A percentile compares a stretch with the other conserved stretches of the same genome.
These are phyloP conservation scores for Menidia menidia DNA, from an alignment of 2,797 vertebrate genomes.

Conservation along the genomic window DNA sequence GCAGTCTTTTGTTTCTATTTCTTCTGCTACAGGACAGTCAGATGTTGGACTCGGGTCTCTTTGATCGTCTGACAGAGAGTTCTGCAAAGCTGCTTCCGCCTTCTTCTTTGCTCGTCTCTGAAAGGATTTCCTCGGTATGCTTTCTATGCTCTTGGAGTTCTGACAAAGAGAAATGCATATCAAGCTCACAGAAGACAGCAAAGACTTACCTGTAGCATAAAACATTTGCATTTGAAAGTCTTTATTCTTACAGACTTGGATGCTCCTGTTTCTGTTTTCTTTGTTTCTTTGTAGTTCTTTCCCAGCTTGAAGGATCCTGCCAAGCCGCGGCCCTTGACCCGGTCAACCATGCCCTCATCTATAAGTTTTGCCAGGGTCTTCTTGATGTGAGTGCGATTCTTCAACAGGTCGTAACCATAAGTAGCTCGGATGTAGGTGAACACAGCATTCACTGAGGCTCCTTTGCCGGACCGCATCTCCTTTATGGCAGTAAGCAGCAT, in stretches of 20 bases:
- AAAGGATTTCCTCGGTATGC: slow-evolving; percentile 74
- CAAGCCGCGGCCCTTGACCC: slow-evolving; percentile 95
- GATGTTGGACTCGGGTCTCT: slow-evolving; percentile 50
- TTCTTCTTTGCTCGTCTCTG: slow-evolving; percentile 81
- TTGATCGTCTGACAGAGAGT: slow-evolving; percentile 72
- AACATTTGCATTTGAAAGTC: background rate
- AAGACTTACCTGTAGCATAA: background rate
- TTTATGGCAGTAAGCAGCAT: slow-evolving; percentile 94
- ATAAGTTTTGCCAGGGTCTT: slow-evolving; percentile 91
- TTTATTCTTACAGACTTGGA: slow-evolving; percentile 85
- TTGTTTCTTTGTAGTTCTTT: slow-evolving; percentile 93
- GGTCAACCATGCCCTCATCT: slow-evolving; percentile 88
- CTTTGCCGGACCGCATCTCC: slow-evolving; percentile 92
- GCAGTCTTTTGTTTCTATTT: slow-evolving; percentile 58
- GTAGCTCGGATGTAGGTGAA: slow-evolving; percentile 91
- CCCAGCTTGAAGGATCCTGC: slow-evolving; percentile 95
- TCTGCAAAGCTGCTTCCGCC: slow-evolving; percentile 71
- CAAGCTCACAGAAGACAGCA: background rate
- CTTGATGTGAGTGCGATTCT: slow-evolving; percentile 91
- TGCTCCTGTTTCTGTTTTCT: slow-evolving; percentile 70
- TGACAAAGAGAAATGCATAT: slow-evolving; percentile 39
- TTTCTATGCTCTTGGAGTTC: slow-evolving; percentile 59
- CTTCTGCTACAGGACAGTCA: slow-evolving; percentile 65
- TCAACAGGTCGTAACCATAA: slow-evolving; percentile 90
- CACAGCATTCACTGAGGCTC: slow-evolving; percentile 91